These are phyloP conservation scores for Mythimna ferrago DNA, from an alignment of 2,888 invertebrate genomes.

Conservation along the genomic window DNA sequence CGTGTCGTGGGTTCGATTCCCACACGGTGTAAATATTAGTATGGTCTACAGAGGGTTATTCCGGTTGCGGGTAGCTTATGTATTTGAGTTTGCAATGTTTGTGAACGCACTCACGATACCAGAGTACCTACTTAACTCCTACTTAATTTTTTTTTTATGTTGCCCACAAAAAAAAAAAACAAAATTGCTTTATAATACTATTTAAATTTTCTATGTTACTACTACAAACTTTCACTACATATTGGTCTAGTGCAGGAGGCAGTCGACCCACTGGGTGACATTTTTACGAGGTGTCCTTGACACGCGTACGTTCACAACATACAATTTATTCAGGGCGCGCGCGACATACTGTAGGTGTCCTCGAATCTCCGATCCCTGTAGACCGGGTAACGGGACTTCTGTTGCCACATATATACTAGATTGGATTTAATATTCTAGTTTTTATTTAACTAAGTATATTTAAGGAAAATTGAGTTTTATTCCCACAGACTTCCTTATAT, in stretches of 20 bases:
- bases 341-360: conserved; percentile 64
- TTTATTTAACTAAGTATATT: conserved; percentile 3
- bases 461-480: conserved; percentile 6
- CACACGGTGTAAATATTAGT: too few relatives aligned
- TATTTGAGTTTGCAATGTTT: too few relatives aligned
- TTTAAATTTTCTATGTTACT: background rate
- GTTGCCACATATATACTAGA: conserved; percentile 29
- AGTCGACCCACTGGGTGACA: conserved; percentile 33
- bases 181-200: too few relatives aligned
- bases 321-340: conserved; percentile 73
- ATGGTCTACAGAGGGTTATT: too few relatives aligned
- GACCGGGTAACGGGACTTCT: conserved; percentile 54
- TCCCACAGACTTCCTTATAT: conserved; percentile 6
- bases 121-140: too few relatives aligned
- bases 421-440: conserved; percentile 5
- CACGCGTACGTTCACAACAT: conserved; percentile 42
- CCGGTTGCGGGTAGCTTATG: too few relatives aligned
- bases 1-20: too few relatives aligned
- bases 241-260: conserved; percentile 31
- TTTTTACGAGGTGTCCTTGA: conserved; percentile 66
- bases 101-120: too few relatives aligned
- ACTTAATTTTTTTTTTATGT: too few relatives aligned
- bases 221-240: conserved; percentile 57
- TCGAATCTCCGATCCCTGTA: conserved; percentile 54
- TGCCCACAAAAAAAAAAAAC: too few relatives aligned